Evolutionary conservation across 2,113 vertebrate species (phyloP), one percentile per base, ranked within the genome.

Genomic region (Cephalopholis sonnerati): DNA sequence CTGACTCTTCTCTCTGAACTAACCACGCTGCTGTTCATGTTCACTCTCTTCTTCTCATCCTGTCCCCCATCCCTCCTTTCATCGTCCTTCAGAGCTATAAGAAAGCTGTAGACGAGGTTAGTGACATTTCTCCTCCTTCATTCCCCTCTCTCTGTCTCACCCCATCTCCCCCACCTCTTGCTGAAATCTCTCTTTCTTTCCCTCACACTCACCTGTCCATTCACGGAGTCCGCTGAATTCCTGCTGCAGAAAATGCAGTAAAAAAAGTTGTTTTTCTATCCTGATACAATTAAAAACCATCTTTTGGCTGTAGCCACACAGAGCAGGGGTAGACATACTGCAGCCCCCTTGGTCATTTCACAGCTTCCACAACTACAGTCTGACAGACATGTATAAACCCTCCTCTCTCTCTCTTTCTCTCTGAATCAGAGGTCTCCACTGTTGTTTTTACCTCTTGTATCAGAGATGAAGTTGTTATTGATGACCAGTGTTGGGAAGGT

Each of bases 51-150:
- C 84, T 89, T 93, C 92, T 93, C 90, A 90, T 90, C 87, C 84
- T 95, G 79, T 95, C 94, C 93, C 94, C 93, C 95, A 81, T 96
- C 95, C 88, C 88, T 95, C 95, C 91, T 90, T 91, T 93, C 96
- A 90, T 95, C 93, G 92, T 93, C 89, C 93, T 89, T 94, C 97
- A 98, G 97, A 98, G 97, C 95, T 99, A 98, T 97, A 98, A 98
- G 96, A 98, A 97, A 98, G 98, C 97, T 92, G 96, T 98, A 96
- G 98, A 97, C 93, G 97, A 99, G 98, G 98, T 99, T 94, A 98
- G 97, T 98, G 96, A 90, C 72, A 51, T 73, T 68, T 80, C 59
- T 84, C 83, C 83, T 81, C 48, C 58, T 79, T 70, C 67, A 59
- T 50, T 69, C 13, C n/a, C 59, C 41, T 15, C 8, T 58, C 55